Percentiles rank a stretch among this genome's conserved stretches.
Evolutionary conservation across 2,888 invertebrate species (phyloP).

Genomic region (Pachymerium ferrugineum): DNA sequence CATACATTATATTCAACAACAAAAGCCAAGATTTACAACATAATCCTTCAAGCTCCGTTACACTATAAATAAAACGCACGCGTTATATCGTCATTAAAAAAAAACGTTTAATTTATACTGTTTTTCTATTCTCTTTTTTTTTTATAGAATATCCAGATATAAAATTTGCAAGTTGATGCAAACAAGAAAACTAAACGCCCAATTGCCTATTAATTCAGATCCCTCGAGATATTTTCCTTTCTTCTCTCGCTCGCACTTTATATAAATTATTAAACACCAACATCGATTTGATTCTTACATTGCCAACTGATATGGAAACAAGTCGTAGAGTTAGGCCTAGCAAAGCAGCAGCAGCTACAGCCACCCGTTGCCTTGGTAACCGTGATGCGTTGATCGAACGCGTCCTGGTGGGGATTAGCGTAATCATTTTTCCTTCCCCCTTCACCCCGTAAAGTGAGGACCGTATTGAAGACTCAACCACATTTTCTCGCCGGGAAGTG

Average conservation of each 20-base stretch:
- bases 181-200: too few species aligned
- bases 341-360: background rate
- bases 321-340: background rate
- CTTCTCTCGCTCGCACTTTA: background rate
- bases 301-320: conserved; percentile 11
- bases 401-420: conserved; percentile 27
- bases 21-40: too few species aligned
- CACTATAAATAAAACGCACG: too few species aligned
- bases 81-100: too few species aligned
- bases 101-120: too few species aligned
- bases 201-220: background rate
- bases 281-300: conserved; percentile 1
- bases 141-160: too few species aligned
- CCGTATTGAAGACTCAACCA: conserved; percentile 22
- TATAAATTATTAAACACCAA: conserved; percentile 6
- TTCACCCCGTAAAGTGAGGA: background rate
- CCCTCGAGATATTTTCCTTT: background rate
- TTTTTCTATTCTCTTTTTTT: too few species aligned
- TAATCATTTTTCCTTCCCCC: conserved; percentile 20
- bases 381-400: conserved; percentile 25
- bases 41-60: too few species aligned
- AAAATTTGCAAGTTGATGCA: background rate
- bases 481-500: conserved; percentile 22
- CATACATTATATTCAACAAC: too few species aligned
- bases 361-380: conserved; percentile 2